Evolutionary conservation across 2,888 invertebrate species (phyloP).

Genomic region (Didymodactylos carnosus): DNA sequence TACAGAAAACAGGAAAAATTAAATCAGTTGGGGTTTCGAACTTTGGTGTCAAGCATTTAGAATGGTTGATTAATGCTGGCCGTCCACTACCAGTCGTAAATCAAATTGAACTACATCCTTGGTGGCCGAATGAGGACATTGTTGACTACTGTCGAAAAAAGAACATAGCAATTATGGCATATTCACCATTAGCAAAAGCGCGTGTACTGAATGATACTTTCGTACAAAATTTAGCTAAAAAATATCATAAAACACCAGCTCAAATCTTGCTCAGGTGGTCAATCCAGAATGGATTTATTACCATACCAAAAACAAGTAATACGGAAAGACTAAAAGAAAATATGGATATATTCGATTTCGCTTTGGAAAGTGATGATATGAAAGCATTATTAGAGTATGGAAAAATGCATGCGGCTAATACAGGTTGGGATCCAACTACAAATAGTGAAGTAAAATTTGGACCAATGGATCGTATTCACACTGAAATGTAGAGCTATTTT

Average conservation of each 20-base stretch:
- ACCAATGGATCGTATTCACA: background rate
- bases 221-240: constrained; percentile 18
- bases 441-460: background rate
- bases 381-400: background rate
- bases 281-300: constrained; percentile 22
- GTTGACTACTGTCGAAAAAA: constrained; percentile 21
- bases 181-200: constrained; percentile 20
- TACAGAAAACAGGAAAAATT: constrained; percentile 19
- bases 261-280: constrained; percentile 22
- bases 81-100: constrained; percentile 22
- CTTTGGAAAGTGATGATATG: constrained; percentile 19
- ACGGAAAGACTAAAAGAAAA: constrained; percentile 19
- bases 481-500: no score
- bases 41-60: constrained; percentile 22
- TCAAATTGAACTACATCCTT: constrained; percentile 23
- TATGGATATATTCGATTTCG: constrained; percentile 20
- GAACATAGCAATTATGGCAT: constrained; percentile 21
- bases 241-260: constrained; percentile 20
- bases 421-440: background rate
- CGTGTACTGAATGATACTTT: constrained; percentile 18
- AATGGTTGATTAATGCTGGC: constrained; percentile 20
- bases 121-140: constrained; percentile 19
- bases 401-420: background rate
- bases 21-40: constrained; percentile 24
- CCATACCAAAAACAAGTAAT: constrained; percentile 21